Percentiles rank a stretch among this genome's conserved stretches.
Evolutionary conservation across 2,797 vertebrate genomes (phyloP).

Genomic region (Gymnothorax javanicus): DNA sequence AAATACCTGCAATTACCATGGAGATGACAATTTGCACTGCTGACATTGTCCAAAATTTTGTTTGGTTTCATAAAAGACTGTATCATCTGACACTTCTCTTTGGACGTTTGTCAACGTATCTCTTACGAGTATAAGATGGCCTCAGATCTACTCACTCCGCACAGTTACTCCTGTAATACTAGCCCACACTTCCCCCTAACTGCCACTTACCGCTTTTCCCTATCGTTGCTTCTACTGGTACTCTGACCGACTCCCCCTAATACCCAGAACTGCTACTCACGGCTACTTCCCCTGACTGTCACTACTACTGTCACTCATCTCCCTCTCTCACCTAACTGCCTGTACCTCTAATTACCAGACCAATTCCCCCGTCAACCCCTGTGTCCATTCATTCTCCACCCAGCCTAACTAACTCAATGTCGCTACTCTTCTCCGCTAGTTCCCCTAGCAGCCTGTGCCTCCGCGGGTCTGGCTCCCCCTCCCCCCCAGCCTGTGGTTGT

Average conservation of each 20-base stretch:
- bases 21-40: too few relatives aligned
- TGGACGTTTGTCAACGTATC: too few relatives aligned
- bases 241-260: neutral
- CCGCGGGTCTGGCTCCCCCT: conserved; percentile 51
- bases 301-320: neutral
- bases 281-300: neutral
- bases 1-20: too few relatives aligned
- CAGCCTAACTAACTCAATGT: neutral
- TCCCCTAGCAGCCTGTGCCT: conserved; percentile 22
- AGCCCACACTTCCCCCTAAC: neutral
- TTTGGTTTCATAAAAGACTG: too few relatives aligned
- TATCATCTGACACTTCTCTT: too few relatives aligned
- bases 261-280: neutral
- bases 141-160: too few relatives aligned
- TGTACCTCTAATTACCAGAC: neutral
- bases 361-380: neutral
- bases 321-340: neutral
- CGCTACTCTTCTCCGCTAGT: conserved; percentile 1
- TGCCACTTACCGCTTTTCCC: neutral
- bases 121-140: too few relatives aligned
- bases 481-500: conserved; percentile 66
- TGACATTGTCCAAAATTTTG: too few relatives aligned
- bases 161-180: too few relatives aligned
- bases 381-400: neutral
- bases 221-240: neutral